These are phyloP conservation scores for Columba livia DNA, from an alignment of 2,113 vertebrate genomes.

Conservation along the genomic window DNA sequence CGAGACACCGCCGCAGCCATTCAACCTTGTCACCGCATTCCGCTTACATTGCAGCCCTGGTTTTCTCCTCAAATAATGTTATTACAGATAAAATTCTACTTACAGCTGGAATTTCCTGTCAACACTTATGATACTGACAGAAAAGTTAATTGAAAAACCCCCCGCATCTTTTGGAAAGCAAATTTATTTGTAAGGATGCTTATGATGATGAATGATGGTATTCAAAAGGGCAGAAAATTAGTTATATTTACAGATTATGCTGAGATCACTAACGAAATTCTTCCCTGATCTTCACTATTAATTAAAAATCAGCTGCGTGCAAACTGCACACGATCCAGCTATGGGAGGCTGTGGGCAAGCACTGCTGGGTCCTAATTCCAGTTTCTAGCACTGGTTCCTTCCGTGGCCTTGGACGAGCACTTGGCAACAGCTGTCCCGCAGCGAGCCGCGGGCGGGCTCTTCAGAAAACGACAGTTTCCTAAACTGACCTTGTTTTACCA, in stretches of 20 bases:
- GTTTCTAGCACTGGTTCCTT: not conserved
- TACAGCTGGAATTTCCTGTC: not conserved
- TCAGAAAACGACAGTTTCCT: not conserved
- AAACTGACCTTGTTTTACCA: not conserved
- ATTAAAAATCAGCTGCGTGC: not conserved
- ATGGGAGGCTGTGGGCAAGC: not conserved
- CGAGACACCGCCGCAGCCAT: not conserved
- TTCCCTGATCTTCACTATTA: not conserved
- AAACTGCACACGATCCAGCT: not conserved
- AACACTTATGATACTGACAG: not conserved
- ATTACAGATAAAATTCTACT: not conserved
- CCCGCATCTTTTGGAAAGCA: not conserved
- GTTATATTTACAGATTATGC: not conserved
- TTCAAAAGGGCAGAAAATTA: not conserved
- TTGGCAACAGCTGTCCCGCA: not conserved
- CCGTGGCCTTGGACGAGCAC: not conserved
- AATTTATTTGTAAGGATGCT: not conserved
- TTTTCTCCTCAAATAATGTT: accelerated
- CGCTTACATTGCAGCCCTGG: not conserved
- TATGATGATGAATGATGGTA: not conserved
- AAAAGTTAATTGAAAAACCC: not conserved
- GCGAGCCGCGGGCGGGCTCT: not conserved
- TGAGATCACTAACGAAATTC: not conserved
- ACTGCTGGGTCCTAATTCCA: not conserved
- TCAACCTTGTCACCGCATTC: not conserved